phyloP scores from a whole-genome alignment of 2,888 invertebrate genomes.

The Andrena camellia region DNA sequence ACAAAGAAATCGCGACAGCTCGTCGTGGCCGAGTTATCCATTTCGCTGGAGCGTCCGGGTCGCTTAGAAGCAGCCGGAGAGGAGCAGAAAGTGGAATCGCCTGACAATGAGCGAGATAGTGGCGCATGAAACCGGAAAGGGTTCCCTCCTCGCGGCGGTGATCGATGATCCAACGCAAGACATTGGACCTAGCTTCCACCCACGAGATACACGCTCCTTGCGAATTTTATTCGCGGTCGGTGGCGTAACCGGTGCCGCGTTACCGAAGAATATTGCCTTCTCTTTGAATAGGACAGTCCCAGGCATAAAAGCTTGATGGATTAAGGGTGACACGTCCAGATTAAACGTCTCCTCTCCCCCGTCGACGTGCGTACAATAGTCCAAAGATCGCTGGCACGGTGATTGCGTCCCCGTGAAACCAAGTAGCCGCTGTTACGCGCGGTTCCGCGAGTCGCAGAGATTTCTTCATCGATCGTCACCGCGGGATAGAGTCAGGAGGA shows the following conservation, averaged over 20 bases:
- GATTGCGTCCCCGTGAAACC: conserved; percentile 1
- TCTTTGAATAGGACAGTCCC: conserved; percentile 45
- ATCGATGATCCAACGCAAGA: conserved; percentile 71
- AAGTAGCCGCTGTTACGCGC: neutral
- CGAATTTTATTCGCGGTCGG: conserved; percentile 58
- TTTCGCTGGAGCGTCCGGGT: conserved; percentile 52
- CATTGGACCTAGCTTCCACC: conserved; percentile 51
- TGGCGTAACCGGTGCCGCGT: conserved; percentile 33
- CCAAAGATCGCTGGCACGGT: neutral
- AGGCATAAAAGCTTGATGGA: conserved; percentile 54
- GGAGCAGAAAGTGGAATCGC: conserved; percentile 57
- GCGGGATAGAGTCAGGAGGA: neutral
- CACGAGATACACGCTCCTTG: conserved; percentile 30
- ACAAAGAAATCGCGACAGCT: conserved; percentile 57
- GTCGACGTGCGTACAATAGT: conserved; percentile 11
- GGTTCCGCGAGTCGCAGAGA: neutral
- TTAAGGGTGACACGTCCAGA: conserved; percentile 47
- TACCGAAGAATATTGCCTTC: conserved; percentile 56
- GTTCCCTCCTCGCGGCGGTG: conserved; percentile 60
- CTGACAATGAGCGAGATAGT: conserved; percentile 72
- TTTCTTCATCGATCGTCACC: conserved; percentile 11
- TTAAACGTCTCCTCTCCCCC: conserved; percentile 39
- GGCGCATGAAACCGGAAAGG: conserved; percentile 68
- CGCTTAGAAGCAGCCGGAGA: conserved; percentile 38
- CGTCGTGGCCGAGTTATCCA: conserved; percentile 63